Evolutionary conservation across 2,113 vertebrate genomes (phyloP), one percentile per base, ranked within the genome.

Genomic region (Phrynosoma blainvillii): DNA sequence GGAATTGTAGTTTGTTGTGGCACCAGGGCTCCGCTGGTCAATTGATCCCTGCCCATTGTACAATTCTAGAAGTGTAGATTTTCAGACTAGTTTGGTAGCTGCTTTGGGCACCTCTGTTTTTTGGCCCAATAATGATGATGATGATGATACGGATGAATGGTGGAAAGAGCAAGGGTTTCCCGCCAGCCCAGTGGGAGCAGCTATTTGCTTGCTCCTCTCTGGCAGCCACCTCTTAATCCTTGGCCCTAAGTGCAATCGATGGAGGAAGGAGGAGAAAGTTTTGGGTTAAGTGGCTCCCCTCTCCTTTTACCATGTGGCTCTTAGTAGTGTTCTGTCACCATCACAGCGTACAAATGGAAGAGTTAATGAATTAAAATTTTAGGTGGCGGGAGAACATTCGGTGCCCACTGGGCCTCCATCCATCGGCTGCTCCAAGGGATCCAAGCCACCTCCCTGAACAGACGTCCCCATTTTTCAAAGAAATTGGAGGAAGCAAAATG

Each of bases 211-310:
- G 25, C 21, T 25, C 52, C 18, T n/a, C 30, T 14, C 9, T 8
- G 73, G 52, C 23, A 85, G 5, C 74, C 75, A 85, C 56, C 23
- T 78, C 59, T 21, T 78, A 65, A 47, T 78, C 40, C 40, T 85
- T 66, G 5, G 36, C 3, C 2, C 84, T 68, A 86, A 68, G 68
- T 86, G 84, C 84, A 86, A 78, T 86, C 73, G 78, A 78, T 66
- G 40, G 59, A 85, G 66, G 59, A 52, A 36, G 36, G 25, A 54
- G 36, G 32, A 66, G 84, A 25, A 36, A 23, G 74, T 78, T 85
- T 66, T n/a, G 42, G 20, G 32, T 84, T 76, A 85, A 85, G 54
- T 75, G 54, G 32, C 32, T 56, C 70, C 73, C 32, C 71, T 7
- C 9, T 13, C 80, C 36, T 27, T 14, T 23, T 1, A 4, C 56